Conservation (phyloP, 2,888 invertebrate species). For the Nycteola revayana region DNA sequence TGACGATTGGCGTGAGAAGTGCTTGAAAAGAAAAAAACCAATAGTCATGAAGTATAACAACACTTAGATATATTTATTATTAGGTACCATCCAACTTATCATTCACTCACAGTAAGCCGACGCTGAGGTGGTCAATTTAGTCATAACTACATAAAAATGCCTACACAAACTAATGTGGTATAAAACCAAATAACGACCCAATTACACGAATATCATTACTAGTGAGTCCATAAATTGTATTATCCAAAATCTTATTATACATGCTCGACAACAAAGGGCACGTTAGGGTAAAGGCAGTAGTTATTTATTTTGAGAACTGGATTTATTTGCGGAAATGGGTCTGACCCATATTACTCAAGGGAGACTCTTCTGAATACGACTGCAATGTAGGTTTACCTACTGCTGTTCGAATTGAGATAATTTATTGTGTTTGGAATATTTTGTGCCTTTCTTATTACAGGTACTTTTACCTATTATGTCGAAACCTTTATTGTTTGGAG, state of each 20-base stretch:
- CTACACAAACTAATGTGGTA: too few relatives aligned
- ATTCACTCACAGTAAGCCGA: too few relatives aligned
- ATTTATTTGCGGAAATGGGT: conserved; percentile 75
- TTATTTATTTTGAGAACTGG: conserved; percentile 72
- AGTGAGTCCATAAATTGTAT: conserved; percentile 5
- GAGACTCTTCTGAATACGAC: conserved; percentile 70
- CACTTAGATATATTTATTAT: too few relatives aligned
- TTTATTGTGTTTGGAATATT: conserved; percentile 55
- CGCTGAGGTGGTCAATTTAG: too few relatives aligned
- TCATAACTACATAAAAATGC: not conserved
- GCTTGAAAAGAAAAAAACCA: too few relatives aligned
- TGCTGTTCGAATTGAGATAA: conserved; percentile 61
- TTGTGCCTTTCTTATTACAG: conserved; percentile 7
- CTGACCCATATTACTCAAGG: conserved; percentile 74
- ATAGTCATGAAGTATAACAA: too few relatives aligned
- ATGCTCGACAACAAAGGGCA: conserved; percentile 49
- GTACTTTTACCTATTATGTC: not conserved
- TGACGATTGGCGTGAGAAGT: too few relatives aligned
- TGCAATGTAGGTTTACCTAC: conserved; percentile 48
- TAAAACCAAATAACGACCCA: conserved; percentile 23
- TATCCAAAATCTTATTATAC: conserved; percentile 23
- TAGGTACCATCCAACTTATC: too few relatives aligned
- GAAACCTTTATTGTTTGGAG: not conserved
- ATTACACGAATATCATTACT: conserved; percentile 28
- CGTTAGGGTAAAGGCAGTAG: conserved; percentile 45